Evolutionary conservation across 2,888 invertebrate genomes (phyloP).

Genomic region (Trichopria drosophilae): DNA sequence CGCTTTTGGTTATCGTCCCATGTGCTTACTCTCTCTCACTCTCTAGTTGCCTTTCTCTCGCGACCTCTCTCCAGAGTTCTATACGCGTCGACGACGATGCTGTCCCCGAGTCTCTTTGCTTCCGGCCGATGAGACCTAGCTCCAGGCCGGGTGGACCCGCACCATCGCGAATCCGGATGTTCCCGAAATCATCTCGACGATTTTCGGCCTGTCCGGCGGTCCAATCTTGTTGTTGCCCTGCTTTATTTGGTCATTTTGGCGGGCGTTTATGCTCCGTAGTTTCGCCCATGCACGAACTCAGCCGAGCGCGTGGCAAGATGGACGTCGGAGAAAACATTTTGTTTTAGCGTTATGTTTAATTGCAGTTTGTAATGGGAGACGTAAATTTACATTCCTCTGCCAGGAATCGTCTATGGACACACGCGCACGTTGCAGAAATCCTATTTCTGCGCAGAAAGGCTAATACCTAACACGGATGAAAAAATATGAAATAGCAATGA

Average conservation of each 20-base stretch:
- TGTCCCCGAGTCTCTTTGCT: constrained; percentile 26
- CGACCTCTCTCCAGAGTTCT: too few species aligned
- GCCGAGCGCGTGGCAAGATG: too few species aligned
- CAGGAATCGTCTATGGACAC: too few species aligned
- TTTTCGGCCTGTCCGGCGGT: neutral
- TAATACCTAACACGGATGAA: too few species aligned
- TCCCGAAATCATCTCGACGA: neutral
- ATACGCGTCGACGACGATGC: constrained; percentile 46
- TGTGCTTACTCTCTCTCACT: constrained; percentile 36
- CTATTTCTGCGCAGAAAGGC: too few species aligned
- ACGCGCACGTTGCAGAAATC: too few species aligned
- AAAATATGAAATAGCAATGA: too few species aligned
- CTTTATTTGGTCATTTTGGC: neutral
- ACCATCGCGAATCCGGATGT: constrained; percentile 26
- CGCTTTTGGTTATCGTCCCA: constrained; percentile 56
- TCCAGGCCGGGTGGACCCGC: constrained; percentile 28
- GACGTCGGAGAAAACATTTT: too few species aligned
- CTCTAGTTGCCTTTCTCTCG: constrained; percentile 9
- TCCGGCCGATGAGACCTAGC: constrained; percentile 11
- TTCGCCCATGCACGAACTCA: too few species aligned
- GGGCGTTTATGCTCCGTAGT: constrained; percentile 9
- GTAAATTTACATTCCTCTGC: too few species aligned
- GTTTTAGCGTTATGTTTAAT: too few species aligned
- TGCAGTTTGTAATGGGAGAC: too few species aligned
- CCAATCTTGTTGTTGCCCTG: constrained; percentile 6